phyloP scores from a whole-genome alignment of 1,140 invertebrate genomes.

The Chrysopa pallens region DNA sequence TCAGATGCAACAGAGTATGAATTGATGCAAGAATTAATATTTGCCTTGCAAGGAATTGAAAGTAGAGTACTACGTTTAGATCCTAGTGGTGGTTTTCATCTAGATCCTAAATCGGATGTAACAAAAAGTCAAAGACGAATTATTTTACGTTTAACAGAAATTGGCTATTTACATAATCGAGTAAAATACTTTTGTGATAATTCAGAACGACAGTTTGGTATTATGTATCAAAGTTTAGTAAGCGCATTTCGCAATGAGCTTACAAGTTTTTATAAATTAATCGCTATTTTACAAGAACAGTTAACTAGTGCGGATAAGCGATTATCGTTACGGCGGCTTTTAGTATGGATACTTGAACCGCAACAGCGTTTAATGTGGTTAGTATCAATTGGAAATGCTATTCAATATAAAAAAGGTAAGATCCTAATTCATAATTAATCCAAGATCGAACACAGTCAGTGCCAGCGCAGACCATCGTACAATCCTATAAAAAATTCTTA shows the following conservation, averaged over 20 bases:
- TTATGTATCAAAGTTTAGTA: slow-evolving; percentile 60
- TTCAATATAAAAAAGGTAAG: slow-evolving; percentile 53
- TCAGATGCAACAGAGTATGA: slow-evolving; percentile 17
- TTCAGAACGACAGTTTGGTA: slow-evolving; percentile 35
- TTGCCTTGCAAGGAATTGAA: slow-evolving; percentile 64
- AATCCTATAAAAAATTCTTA: no score
- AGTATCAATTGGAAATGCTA: slow-evolving; percentile 60
- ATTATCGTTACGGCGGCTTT: slow-evolving; percentile 57
- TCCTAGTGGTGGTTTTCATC: slow-evolving; percentile 40
- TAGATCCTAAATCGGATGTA: slow-evolving; percentile 34
- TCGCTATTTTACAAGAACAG: slow-evolving; percentile 74
- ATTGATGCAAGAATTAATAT: slow-evolving; percentile 60
- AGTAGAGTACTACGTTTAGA: slow-evolving; percentile 56
- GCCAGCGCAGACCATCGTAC: no score
- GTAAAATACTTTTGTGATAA: slow-evolving; percentile 51
- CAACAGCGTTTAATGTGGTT: slow-evolving; percentile 61
- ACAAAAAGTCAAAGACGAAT: slow-evolving; percentile 28
- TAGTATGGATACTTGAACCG: slow-evolving; percentile 67
- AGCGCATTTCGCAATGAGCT: slow-evolving; percentile 71
- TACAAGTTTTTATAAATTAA: slow-evolving; percentile 69
- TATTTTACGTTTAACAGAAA: slow-evolving; percentile 56
- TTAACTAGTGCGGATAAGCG: slow-evolving; percentile 24
- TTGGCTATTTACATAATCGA: slow-evolving; percentile 73
- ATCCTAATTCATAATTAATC: no score
- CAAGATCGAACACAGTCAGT: no score